phyloP scores from a whole-genome alignment of 2,113 vertebrate genomes.

The Podocnemis expansa region DNA sequence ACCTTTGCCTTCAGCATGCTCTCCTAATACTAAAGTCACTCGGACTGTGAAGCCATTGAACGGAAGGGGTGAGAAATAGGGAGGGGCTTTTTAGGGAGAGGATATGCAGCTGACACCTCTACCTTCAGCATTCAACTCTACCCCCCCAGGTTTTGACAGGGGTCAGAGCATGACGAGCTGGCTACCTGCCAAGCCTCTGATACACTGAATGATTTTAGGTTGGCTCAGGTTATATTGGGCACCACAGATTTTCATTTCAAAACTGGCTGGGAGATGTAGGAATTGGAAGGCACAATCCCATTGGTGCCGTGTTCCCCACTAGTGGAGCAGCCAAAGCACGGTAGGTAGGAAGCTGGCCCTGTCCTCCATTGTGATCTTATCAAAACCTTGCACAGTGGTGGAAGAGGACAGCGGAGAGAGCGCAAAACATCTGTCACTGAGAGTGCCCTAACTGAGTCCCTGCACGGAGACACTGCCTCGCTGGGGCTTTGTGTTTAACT shows the following conservation, averaged over 20 bases:
- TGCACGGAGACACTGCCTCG: not conserved
- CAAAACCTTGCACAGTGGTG: not conserved
- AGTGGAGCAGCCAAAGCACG: not conserved
- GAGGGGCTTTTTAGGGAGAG: not conserved
- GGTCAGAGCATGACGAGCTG: not conserved
- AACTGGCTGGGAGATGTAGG: not conserved
- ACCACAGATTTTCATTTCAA: not conserved
- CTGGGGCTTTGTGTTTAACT: not conserved
- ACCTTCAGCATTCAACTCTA: not conserved
- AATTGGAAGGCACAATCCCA: not conserved
- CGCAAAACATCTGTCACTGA: not conserved
- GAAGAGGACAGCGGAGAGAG: not conserved
- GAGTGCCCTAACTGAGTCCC: not conserved
- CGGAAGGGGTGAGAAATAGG: not conserved
- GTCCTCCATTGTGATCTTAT: not conserved
- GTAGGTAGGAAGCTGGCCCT: not conserved
- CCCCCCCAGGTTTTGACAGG: not conserved
- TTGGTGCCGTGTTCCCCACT: not conserved
- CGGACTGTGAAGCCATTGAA: not conserved
- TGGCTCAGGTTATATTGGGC: not conserved
- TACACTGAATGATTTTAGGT: not conserved
- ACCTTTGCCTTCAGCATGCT: not conserved
- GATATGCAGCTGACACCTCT: not conserved
- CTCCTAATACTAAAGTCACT: not conserved
- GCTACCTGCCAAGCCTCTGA: fast-evolving